Percentiles rank a stretch among this genome's conserved stretches.
These are phyloP conservation scores for Pocillopora grandis DNA, from an alignment of 92 coral and sea anemone genomes.

Conservation along the genomic window DNA sequence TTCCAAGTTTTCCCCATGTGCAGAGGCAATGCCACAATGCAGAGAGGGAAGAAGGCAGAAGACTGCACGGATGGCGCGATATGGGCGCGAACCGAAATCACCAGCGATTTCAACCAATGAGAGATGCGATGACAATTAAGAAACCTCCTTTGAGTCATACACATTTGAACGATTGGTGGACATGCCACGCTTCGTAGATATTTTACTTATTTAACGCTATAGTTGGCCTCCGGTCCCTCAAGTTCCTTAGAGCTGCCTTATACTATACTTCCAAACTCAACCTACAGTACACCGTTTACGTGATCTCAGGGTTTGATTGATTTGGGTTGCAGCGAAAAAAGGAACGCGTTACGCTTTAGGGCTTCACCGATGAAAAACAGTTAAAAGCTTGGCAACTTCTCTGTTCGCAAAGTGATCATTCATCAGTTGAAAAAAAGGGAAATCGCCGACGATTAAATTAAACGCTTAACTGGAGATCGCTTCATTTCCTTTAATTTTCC, in stretches of 20 bases:
- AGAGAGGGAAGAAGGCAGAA: constrained; percentile 6
- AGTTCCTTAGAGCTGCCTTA: neutral
- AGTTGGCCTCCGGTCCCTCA: neutral
- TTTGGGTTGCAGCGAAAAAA: no score
- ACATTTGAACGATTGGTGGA: neutral
- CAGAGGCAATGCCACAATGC: neutral
- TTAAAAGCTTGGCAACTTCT: no score
- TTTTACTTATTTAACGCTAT: neutral
- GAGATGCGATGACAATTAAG: neutral
- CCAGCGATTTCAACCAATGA: neutral
- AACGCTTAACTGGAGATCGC: no score
- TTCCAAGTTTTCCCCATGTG: neutral
- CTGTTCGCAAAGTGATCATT: no score
- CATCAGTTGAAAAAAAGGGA: no score
- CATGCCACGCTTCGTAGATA: constrained; percentile 7
- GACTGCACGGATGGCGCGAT: neutral
- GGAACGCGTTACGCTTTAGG: no score
- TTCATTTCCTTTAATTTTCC: no score
- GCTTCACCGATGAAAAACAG: no score
- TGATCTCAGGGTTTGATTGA: neutral
- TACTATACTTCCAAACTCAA: neutral
- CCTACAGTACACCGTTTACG: neutral
- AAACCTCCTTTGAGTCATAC: neutral
- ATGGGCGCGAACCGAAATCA: constrained; percentile 1
- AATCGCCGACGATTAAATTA: no score